Base-by-base conservation (phyloP, 2,797 vertebrate genomes). In the Phalloptychus januarius region DNA sequence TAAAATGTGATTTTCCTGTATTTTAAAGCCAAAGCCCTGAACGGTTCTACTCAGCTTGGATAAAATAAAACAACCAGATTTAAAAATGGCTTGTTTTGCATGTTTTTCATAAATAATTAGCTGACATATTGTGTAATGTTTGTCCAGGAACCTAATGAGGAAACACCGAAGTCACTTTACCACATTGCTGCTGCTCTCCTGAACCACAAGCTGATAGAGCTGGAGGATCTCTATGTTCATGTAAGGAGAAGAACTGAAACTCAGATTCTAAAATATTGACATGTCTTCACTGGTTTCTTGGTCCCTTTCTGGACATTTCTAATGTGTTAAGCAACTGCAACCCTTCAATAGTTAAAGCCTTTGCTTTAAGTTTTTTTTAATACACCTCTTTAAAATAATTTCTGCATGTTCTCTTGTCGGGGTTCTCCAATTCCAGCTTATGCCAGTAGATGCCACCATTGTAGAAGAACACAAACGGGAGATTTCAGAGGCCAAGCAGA, bases 161-260 rank as follows among this genome's bases (percentile, higher is more conserved):
- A 99, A 94, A 99, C 98, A 0, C 98, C 98, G 12, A 96, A 96
- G 65, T 99, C 98, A 85, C 96, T 99, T 80, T 99, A 99, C 92
- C 97, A 98, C 93, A 97, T 99, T 77, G 98, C 98, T 92, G 98
- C 98, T 88, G 96, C 98, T 78, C 96, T 99, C 88, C 95, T 99
- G 83, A 98, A 99, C 76, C 96, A 98, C 90, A 97, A 98, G 94
- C 96, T 99, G 83, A 98, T 99, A 86, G 97, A 98, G 89, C 92
- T 99, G 92, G 98, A 99, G 86, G 98, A 99, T 91, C 97, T 99
- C 86, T 99, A 99, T 54, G 98, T 98, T 85, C 98, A 99, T 82
- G 98, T 99, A 96, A 97, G 98, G 88, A 73, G 79, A 70, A 15
- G 2, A 48, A 38, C 6, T 20, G 16, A 61, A 7, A 45, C 11